Percentiles rank a stretch among this genome's conserved stretches.
phyloP scores from a whole-genome alignment of 2,797 vertebrate species.

The Pipistrellus pipistrellus region DNA sequence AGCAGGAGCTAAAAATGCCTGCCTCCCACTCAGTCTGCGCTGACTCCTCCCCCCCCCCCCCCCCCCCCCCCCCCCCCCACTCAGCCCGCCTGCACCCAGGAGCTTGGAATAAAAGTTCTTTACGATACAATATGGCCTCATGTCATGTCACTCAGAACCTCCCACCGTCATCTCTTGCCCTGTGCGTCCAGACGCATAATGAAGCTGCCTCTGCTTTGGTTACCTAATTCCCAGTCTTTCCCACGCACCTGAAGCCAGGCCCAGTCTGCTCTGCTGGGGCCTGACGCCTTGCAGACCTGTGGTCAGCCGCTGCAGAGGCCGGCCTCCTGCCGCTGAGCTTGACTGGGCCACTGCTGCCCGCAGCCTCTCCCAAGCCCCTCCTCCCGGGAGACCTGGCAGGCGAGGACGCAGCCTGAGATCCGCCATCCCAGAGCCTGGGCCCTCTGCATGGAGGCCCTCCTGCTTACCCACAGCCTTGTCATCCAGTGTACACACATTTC shows the following conservation, averaged over 20 bases:
- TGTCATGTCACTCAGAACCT: too few relatives aligned
- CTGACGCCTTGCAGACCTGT: neutral
- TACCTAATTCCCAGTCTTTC: neutral
- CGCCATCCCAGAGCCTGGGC: neutral
- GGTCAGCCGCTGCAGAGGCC: neutral
- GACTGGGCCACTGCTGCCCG: neutral
- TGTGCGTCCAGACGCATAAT: accelerated
- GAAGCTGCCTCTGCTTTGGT: neutral
- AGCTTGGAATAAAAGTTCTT: too few relatives aligned
- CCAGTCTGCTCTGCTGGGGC: neutral
- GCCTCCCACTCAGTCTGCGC: too few relatives aligned
- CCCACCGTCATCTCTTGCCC: neutral
- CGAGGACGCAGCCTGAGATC: neutral
- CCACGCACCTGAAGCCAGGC: neutral
- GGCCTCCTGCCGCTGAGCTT: neutral
- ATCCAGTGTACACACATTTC: neutral
- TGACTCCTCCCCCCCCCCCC: too few relatives aligned
- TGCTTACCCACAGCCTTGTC: neutral
- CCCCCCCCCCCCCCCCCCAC: too few relatives aligned
- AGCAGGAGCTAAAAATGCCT: too few relatives aligned
- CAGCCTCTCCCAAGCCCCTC: neutral
- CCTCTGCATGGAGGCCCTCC: neutral
- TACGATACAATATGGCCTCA: too few relatives aligned
- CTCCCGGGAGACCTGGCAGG: neutral
- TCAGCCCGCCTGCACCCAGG: too few relatives aligned